Evolutionary conservation across 1,140 invertebrate species (phyloP).

Genomic region (Chelonus insularis): DNA sequence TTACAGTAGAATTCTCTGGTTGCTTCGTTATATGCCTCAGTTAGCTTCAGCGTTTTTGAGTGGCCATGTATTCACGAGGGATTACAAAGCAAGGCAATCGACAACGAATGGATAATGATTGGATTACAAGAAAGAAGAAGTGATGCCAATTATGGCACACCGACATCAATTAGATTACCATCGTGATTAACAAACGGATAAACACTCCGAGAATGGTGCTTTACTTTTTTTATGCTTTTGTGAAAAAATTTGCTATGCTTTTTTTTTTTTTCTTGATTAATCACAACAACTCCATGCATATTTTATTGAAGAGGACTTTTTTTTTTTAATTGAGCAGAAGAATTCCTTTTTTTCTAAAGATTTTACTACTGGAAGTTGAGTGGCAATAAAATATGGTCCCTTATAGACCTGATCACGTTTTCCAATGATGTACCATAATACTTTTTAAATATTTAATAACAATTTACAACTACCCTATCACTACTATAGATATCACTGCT

Average conservation of each 20-base stretch:
- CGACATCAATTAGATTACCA: constrained; percentile 3
- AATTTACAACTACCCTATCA: no score
- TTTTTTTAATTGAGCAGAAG: no score
- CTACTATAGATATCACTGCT: no score
- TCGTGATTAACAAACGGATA: background rate
- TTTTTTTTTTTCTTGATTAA: no score
- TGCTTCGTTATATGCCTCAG: background rate
- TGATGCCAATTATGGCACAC: constrained; percentile 13
- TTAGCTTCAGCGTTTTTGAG: background rate
- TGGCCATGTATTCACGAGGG: background rate
- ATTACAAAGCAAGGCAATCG: constrained; percentile 12
- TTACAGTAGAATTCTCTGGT: background rate
- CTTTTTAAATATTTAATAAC: no score
- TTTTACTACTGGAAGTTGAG: no score
- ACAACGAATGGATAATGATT: constrained; percentile 13
- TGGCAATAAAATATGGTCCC: no score
- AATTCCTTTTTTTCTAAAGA: no score
- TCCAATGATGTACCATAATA: no score
- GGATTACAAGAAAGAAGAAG: constrained; percentile 15
- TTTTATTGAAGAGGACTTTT: no score
- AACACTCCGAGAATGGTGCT: background rate
- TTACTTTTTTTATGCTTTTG: background rate
- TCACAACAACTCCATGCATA: no score
- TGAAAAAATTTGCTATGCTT: background rate
- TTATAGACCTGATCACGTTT: no score